Percentiles rank a stretch among this genome's conserved stretches.
phyloP scores from a whole-genome alignment of 2,797 vertebrate genomes.

The Balearica regulorum region DNA sequence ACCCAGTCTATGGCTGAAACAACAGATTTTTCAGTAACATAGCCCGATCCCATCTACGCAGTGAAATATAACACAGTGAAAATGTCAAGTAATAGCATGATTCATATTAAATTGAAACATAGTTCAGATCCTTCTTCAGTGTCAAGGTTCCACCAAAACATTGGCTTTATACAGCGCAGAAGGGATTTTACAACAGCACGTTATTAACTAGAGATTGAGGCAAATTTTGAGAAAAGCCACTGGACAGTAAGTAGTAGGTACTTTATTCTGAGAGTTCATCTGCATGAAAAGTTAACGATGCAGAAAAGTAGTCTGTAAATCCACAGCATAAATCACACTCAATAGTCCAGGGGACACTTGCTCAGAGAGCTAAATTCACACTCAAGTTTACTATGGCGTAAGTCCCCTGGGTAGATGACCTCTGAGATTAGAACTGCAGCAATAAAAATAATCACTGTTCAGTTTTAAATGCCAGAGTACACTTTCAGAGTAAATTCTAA shows the following conservation, averaged over 20 bases:
- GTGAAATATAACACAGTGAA: neutral
- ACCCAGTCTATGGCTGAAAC: neutral
- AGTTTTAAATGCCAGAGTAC: slow-evolving; percentile 4
- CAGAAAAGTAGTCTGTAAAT: neutral
- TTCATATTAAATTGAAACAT: neutral
- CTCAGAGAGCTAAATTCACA: neutral
- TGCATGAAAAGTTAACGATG: neutral
- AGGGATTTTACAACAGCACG: neutral
- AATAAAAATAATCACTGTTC: neutral
- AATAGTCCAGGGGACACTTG: neutral
- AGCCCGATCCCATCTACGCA: neutral
- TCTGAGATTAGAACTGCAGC: neutral
- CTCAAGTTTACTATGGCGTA: neutral
- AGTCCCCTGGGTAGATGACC: neutral
- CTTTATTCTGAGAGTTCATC: neutral
- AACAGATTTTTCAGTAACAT: neutral
- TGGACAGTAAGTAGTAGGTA: neutral
- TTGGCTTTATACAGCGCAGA: neutral
- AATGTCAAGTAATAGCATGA: neutral
- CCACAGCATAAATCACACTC: neutral
- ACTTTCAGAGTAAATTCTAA: slow-evolving; percentile 8
- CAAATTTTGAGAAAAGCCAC: neutral
- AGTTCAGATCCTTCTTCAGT: neutral
- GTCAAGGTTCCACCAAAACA: neutral
- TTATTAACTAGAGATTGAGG: neutral